Percentiles rank a stretch among this genome's conserved stretches.
phyloP scores from a whole-genome alignment of 1,140 invertebrate species.

The Heterodera schachtii region DNA sequence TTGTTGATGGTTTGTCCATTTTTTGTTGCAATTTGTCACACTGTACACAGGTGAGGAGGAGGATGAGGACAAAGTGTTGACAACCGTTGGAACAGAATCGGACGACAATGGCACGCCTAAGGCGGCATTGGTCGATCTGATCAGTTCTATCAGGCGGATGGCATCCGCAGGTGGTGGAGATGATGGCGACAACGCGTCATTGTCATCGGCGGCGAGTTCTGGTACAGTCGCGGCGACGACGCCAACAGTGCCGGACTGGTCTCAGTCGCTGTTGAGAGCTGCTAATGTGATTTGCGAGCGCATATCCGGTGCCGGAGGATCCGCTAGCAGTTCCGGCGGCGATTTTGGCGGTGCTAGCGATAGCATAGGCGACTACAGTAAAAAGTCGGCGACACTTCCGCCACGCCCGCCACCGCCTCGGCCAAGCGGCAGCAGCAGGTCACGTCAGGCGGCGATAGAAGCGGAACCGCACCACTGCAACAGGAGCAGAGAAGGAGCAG shows the following conservation, averaged over 20 bases:
- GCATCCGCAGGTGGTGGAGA: neutral
- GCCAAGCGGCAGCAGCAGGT: neutral
- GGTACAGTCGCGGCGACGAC: neutral
- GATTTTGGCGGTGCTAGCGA: neutral
- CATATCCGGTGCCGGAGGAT: constrained; percentile 35
- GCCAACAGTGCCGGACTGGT: constrained; percentile 48
- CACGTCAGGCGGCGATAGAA: too few relatives aligned
- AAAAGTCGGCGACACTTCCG: constrained; percentile 18
- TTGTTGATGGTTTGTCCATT: constrained; percentile 35
- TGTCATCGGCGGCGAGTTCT: constrained; percentile 1
- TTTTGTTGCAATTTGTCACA: constrained; percentile 28
- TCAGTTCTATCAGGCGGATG: constrained; percentile 9
- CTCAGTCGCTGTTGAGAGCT: constrained; percentile 51
- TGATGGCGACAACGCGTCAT: neutral
- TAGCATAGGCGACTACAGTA: neutral
- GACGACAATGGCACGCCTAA: constrained; percentile 9
- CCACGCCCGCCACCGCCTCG: constrained; percentile 1
- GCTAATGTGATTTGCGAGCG: constrained; percentile 63
- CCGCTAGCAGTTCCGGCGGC: constrained; percentile 21
- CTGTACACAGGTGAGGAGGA: neutral
- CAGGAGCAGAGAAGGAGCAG: neutral
- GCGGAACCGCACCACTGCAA: neutral
- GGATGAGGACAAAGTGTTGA: constrained; percentile 4
- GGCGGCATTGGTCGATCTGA: constrained; percentile 34
- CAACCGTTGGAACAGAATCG: neutral